Evolutionary conservation across 2,797 vertebrate genomes (phyloP).

Genomic region (Atherinosoma microstoma): DNA sequence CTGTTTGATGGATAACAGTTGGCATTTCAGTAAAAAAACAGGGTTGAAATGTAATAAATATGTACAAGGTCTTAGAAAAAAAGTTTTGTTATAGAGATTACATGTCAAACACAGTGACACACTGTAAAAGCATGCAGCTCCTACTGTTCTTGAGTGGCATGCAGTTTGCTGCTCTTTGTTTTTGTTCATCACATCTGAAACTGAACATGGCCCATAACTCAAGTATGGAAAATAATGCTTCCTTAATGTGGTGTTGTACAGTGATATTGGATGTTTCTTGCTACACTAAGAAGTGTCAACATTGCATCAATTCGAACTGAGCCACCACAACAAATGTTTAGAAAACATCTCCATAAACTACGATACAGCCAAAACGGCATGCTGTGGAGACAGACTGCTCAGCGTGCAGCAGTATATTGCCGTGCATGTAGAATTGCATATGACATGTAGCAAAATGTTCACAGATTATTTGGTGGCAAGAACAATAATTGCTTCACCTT

Average conservation of each 20-base stretch:
- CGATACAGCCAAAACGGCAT: slow-evolving; percentile 14
- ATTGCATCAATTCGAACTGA: slow-evolving; percentile 12
- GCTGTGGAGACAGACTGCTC: slow-evolving; percentile 20
- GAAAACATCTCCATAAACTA: slow-evolving; percentile 5
- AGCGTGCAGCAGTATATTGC: slow-evolving; percentile 34
- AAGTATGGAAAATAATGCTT: slow-evolving; percentile 1
- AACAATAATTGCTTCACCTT: slow-evolving; percentile 57
- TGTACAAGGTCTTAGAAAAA: slow-evolving; percentile 20
- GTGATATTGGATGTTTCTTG: slow-evolving; percentile 8
- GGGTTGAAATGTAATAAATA: slow-evolving; percentile 42
- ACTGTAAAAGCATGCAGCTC: slow-evolving; percentile 17
- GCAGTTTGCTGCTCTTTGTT: slow-evolving; percentile 8
- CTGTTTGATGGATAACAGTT: slow-evolving; percentile 23
- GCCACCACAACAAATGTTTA: slow-evolving; percentile 14
- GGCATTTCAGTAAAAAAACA: slow-evolving; percentile 15
- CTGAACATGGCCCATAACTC: slow-evolving; percentile 16
- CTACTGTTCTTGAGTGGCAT: slow-evolving; percentile 16
- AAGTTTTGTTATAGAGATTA: slow-evolving; percentile 25
- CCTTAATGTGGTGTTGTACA: slow-evolving; percentile 11
- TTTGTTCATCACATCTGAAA: slow-evolving; percentile 29
- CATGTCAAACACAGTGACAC: slow-evolving; percentile 38
- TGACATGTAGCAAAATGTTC: slow-evolving; percentile 52
- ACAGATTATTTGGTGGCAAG: slow-evolving; percentile 39
- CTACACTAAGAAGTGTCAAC: slow-evolving; percentile 9
- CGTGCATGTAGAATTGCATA: slow-evolving; percentile 11